These are phyloP conservation scores for Melanotaenia trifasciata DNA, from an alignment of 2,797 vertebrate species.

Conservation along the genomic window DNA sequence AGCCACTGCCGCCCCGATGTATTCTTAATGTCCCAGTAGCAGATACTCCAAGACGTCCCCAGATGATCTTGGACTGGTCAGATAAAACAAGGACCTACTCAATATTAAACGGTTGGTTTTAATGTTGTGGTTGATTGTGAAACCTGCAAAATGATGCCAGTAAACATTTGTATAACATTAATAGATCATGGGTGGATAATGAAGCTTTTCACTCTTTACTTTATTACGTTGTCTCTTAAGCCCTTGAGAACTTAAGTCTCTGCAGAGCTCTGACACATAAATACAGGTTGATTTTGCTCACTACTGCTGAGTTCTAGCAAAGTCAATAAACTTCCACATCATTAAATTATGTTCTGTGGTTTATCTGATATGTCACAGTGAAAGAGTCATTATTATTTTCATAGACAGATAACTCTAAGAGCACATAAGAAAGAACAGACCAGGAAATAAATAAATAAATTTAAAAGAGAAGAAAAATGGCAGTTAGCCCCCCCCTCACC, in stretches of 20 bases:
- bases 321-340: conserved; percentile 52
- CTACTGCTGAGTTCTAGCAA: conserved; percentile 28
- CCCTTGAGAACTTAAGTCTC: conserved; percentile 22
- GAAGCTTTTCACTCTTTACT: conserved; percentile 29
- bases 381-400: conserved; percentile 19
- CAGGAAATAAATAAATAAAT: neutral
- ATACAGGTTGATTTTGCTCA: conserved; percentile 53
- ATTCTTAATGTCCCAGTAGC: too few relatives aligned
- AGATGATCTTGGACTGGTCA: neutral
- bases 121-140: neutral
- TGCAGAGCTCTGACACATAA: conserved; percentile 39
- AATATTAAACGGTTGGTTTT: neutral
- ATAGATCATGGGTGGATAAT: conserved; percentile 27
- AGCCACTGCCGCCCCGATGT: too few relatives aligned
- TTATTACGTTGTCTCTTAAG: conserved; percentile 14
- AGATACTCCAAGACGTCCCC: neutral
- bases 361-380: conserved; percentile 16
- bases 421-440: neutral
- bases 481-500: conserved; percentile 5
- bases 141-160: neutral
- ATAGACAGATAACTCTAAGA: conserved; percentile 1
- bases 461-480: neutral
- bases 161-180: neutral
- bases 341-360: conserved; percentile 38
- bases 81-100: neutral